phyloP scores from a whole-genome alignment of 2,888 invertebrate genomes.

The Diloba caeruleocephala region DNA sequence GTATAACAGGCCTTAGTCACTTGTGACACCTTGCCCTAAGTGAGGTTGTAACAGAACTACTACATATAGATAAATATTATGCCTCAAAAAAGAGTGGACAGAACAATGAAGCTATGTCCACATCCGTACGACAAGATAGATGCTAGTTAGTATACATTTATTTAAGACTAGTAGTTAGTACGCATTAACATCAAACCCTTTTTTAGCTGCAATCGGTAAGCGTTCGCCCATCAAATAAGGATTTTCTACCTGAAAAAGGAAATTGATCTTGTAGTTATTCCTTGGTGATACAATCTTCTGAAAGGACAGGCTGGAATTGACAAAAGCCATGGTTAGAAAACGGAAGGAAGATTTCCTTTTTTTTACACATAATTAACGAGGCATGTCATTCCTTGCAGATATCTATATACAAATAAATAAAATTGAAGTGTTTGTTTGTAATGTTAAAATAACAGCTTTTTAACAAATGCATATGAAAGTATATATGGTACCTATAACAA shows the following conservation, averaged over 20 bases:
- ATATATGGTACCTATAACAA: too few relatives aligned
- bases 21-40: conserved; percentile 27
- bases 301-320: too few relatives aligned
- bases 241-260: conserved; percentile 91
- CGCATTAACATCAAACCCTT: conserved; percentile 92
- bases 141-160: conserved; percentile 58
- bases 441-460: too few relatives aligned
- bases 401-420: too few relatives aligned
- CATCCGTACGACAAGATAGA: conserved; percentile 55
- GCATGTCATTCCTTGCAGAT: too few relatives aligned
- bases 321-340: too few relatives aligned
- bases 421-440: too few relatives aligned
- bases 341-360: too few relatives aligned
- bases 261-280: conserved; percentile 38
- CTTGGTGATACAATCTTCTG: too few relatives aligned
- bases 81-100: conserved; percentile 48
- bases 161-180: conserved; percentile 65
- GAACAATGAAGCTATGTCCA: conserved; percentile 27
- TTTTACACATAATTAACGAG: too few relatives aligned
- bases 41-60: conserved; percentile 69
- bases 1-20: too few relatives aligned
- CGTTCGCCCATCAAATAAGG: conserved; percentile 96
- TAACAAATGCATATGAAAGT: too few relatives aligned
- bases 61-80: conserved; percentile 54
- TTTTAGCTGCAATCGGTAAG: conserved; percentile 97